These are phyloP conservation scores for Ailuropoda melanoleuca DNA, from an alignment of 2,113 vertebrate genomes.

Conservation along the genomic window DNA sequence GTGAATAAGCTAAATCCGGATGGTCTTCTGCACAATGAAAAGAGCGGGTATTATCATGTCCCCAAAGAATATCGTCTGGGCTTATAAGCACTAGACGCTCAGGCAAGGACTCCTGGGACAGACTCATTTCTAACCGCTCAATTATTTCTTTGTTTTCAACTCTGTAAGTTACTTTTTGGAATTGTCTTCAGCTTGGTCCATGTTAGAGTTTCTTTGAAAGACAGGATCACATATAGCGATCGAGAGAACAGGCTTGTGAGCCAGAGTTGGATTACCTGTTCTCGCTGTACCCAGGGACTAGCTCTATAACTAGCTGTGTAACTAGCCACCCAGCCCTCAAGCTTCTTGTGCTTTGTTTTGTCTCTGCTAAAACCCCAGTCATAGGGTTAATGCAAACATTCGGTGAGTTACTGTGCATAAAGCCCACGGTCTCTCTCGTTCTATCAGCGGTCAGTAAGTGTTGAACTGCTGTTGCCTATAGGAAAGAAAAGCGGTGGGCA, in stretches of 20 bases:
- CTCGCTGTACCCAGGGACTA: rapidly evolving
- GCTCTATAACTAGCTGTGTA: neutral
- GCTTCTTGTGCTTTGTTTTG: neutral
- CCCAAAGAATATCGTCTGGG: neutral
- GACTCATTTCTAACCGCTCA: neutral
- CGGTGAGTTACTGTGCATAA: neutral
- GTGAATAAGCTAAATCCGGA: neutral
- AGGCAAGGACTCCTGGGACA: neutral
- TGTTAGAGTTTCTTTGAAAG: neutral
- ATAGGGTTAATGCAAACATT: neutral
- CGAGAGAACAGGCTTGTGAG: neutral
- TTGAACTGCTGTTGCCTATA: neutral
- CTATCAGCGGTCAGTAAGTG: neutral
- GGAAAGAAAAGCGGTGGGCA: neutral
- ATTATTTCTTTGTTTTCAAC: neutral
- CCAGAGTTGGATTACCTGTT: neutral
- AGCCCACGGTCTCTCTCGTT: neutral
- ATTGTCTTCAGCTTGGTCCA: neutral
- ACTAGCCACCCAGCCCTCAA: neutral
- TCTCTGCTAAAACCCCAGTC: neutral
- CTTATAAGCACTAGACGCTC: neutral
- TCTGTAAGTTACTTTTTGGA: neutral
- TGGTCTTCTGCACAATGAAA: neutral
- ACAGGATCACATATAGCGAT: neutral
- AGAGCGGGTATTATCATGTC: neutral